Evolutionary conservation across 2,888 invertebrate genomes (phyloP), one percentile per base, ranked within the genome.

Genomic region (Tachina fera): DNA sequence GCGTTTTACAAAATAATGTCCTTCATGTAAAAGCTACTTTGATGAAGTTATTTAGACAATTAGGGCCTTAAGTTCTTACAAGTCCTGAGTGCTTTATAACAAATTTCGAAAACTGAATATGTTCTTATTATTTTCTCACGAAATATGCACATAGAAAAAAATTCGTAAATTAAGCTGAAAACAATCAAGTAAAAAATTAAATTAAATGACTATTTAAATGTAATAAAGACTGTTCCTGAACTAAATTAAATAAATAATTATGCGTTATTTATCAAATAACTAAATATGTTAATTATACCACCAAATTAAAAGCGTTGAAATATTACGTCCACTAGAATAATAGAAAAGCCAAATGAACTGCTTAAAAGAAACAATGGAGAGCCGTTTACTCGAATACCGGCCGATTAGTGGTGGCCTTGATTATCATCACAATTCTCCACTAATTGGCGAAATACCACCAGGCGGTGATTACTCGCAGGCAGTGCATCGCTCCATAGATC

Each of bases 401-500:
- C 94, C 94, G 85, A 94, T 92, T 87, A 95, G 89, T 72, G 95
- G 95, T 80, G 95, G 95, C 51, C 93, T 95, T 84, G 95, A 95
- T 89, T 95, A 95, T 91, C 95, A 95, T 91, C 95, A 95, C 90
- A 93, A 92, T 84, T 95, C 95, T 14, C 95, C 95, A 10, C 90
- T 95, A 14, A 95, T 95, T 93, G 95, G 95, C 1, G 95, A 95
- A 92, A 95, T 95, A 90, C 95, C 95, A 51, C 91, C 91, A 14
- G 92, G 95, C 88, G 93, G 93, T 1, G 95, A 95, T 88, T 95
- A 95, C 90, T 94, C 95, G 88, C 94, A 95, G 77, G 95, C 95
- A 87, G 95, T 95, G 89, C 95, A 95, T 90, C 94, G 95, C 89
- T 95, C 95, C 88, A 95, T 95, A 91, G 95, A 95, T 88, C 95